Percentiles rank a stretch among this genome's conserved stretches.
These are phyloP conservation scores for Salpingus planirostris DNA, from an alignment of 2,888 invertebrate species.

Conservation along the genomic window DNA sequence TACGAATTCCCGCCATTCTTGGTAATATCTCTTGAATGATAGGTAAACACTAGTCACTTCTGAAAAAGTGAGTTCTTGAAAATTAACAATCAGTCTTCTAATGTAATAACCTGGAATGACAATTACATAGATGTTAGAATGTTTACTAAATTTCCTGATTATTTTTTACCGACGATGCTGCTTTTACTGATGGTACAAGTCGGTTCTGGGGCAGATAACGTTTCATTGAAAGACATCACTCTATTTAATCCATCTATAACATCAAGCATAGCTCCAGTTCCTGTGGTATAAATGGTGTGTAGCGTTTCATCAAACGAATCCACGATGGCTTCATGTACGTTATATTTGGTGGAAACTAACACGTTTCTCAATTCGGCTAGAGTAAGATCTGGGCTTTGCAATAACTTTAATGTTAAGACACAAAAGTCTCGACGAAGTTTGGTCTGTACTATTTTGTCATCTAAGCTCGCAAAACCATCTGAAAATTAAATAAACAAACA, in stretches of 20 bases:
- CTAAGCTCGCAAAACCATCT: slow-evolving; percentile 43
- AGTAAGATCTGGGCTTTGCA: slow-evolving; percentile 75
- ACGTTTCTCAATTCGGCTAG: slow-evolving; percentile 57
- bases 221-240: slow-evolving; percentile 22
- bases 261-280: slow-evolving; percentile 38
- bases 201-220: slow-evolving; percentile 6
- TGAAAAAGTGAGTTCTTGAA: slow-evolving; percentile 77
- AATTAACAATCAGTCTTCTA: slow-evolving; percentile 67
- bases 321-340: slow-evolving; percentile 49
- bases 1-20: slow-evolving; percentile 22
- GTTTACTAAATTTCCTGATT: slow-evolving; percentile 3
- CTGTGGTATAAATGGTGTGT: slow-evolving; percentile 49
- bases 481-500: slow-evolving; percentile 13
- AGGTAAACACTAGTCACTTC: slow-evolving; percentile 69
- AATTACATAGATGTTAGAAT: slow-evolving; percentile 7
- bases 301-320: slow-evolving; percentile 52
- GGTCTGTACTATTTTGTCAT: slow-evolving; percentile 46
- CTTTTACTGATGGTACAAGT: slow-evolving; percentile 47
- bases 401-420: slow-evolving; percentile 67
- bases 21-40: slow-evolving; percentile 60
- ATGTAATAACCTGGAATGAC: slow-evolving; percentile 66
- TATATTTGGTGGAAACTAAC: slow-evolving; percentile 54
- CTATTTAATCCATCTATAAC: slow-evolving; percentile 30
- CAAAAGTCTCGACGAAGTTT: slow-evolving; percentile 69
- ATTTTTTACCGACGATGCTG: slow-evolving; percentile 54